These are phyloP conservation scores for Rachycentron canadum DNA, from an alignment of 2,797 vertebrate species.

Conservation along the genomic window DNA sequence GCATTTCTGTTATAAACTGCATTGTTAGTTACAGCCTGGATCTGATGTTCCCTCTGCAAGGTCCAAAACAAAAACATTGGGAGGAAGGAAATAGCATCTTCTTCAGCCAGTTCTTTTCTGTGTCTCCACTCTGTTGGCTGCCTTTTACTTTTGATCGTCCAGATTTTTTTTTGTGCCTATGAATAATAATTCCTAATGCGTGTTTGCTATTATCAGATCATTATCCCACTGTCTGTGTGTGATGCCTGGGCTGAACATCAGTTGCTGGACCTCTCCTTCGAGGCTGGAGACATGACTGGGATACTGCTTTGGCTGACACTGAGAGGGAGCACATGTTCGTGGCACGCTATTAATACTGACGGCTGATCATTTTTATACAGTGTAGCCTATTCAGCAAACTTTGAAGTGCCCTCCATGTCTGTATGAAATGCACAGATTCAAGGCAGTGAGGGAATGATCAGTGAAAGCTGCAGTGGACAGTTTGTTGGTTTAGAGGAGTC, in stretches of 20 bases:
- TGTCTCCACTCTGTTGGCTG: slow-evolving; percentile 32
- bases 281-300: slow-evolving; percentile 34
- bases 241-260: slow-evolving; percentile 36
- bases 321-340: slow-evolving; percentile 30
- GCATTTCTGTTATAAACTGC: background rate
- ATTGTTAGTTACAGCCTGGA: slow-evolving; percentile 11
- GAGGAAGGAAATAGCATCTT: slow-evolving; percentile 42
- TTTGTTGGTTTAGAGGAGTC: slow-evolving; percentile 49
- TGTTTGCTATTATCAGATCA: slow-evolving; percentile 68
- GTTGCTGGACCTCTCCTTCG: slow-evolving; percentile 17
- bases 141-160: slow-evolving; percentile 63
- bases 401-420: slow-evolving; percentile 35
- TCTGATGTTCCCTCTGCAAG: slow-evolving; percentile 14
- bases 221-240: slow-evolving; percentile 24
- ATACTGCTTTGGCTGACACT: slow-evolving; percentile 21
- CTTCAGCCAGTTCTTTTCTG: slow-evolving; percentile 19
- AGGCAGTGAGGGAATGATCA: background rate
- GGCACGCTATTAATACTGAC: slow-evolving; percentile 33
- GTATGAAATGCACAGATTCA: slow-evolving; percentile 20
- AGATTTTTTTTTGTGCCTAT: slow-evolving; percentile 17
- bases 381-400: slow-evolving; percentile 6
- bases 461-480: slow-evolving; percentile 14
- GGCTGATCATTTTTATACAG: slow-evolving; percentile 18
- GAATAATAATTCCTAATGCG: slow-evolving; percentile 52
- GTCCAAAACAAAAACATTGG: slow-evolving; percentile 37